Evolutionary conservation across 2,113 vertebrate genomes (phyloP), one percentile per base, ranked within the genome.

Genomic region (Elachura formosa): DNA sequence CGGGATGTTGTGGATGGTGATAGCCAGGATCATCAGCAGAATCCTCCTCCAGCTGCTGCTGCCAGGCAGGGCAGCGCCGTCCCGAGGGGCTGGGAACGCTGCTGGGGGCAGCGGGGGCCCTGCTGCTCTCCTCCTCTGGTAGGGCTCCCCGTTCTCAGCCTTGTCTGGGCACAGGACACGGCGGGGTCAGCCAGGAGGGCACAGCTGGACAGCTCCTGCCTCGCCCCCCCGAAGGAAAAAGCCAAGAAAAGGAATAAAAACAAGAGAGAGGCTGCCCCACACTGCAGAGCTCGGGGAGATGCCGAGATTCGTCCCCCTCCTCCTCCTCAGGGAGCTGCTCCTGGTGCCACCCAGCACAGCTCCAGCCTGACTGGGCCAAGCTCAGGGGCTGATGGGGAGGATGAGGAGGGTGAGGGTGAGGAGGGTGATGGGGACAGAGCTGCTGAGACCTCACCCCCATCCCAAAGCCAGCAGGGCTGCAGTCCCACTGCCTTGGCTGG

Each of bases 1-100:
- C 92, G 99, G 99, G 69, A 99, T 97, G 94, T 99, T 99, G 97
- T 99, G 99, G 91, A 99, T 98, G 94, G 99, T 99, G 90, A 99
- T 99, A 8, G 99, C 99, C 8, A 99, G 96, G 94, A 99, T 99
- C 73, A 99, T 98, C 76, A 99, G 98, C 22, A 97, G 12, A 9
- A 99, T 98, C 21, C 99, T 94, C n/a, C 98, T 97, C 99, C 99
- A 99, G 96, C 99, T 99, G 97, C 96, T 97, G 61, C 88, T 92
- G 4, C 94, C 28, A 1, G 87, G 81, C 1, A 23, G 6, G 0
- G 10, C 23, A 3, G 12, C 5, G 5, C 33, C 36, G 2, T 90
- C 97, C 49, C 54, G 97, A 88, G 94, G 26, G 7, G 52, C 28
- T 2, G 34, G 91, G 19, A 84, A 94, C 0, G 52, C 24, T 2